Base-by-base conservation (phyloP, 1,140 invertebrate species). In the Heliconius nattereri region DNA sequence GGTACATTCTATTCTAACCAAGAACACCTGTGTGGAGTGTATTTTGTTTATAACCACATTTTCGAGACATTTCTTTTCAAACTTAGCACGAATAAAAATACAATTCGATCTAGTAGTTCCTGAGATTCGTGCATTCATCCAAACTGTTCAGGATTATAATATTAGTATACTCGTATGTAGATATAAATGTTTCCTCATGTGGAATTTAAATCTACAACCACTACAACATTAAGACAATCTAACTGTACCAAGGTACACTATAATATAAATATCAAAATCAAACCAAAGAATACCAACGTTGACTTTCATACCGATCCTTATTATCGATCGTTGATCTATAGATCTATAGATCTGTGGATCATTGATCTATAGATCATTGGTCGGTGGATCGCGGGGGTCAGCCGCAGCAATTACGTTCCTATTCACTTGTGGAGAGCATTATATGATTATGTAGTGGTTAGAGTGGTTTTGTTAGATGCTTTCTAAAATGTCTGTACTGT, bases 271-370 rank as follows among this genome's bases (percentile, higher is more conserved):
- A 77, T 78, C 49, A 49, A 73, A 82, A 84, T 75, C 20, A 26
- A 54, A 80, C 73, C 66, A 75, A 80, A 76, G 73, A 40, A 70
- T 54, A 75, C 79, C 80, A 72, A 40, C 81, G 60, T 66, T 66
- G 79, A 88, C 88, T 89, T 90, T 90, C 88, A 83, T 86, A 85
- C 75, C 78, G 85, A 78, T 81, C 80, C 83, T 89, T 90, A 89
- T 91, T 91, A 90, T 90, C 86, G 89, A 90, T 91, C 86, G 87
- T 85, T 90, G 89, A 91, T 91, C 89, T 86, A 89, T 84, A 87
- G 90, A 91, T 90, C 88, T 57, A 87, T 85, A 89, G 88, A 91
- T 91, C 89, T 81, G 81, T 87, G 81, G 88, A 89, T 90, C 89
- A 57, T 57, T 57, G 54, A 57, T 91, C 89, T 86, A 89, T 84